Conservation (phyloP, 2,888 invertebrate species). For the Xylocampa areola region DNA sequence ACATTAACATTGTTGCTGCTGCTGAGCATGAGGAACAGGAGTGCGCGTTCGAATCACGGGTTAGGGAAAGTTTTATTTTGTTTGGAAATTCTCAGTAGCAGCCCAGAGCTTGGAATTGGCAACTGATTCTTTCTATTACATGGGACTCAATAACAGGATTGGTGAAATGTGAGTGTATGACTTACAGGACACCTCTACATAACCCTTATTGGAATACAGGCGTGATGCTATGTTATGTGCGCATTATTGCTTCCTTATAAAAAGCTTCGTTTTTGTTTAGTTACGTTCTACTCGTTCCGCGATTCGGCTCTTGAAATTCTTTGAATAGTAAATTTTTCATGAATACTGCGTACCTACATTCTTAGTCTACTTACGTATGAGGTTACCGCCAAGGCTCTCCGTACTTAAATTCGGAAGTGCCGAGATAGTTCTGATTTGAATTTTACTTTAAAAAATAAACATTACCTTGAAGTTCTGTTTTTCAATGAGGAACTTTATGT, state of each 20-base stretch:
- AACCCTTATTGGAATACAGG: too few species aligned
- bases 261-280: slow-evolving; percentile 29
- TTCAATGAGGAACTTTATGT: slow-evolving; percentile 45
- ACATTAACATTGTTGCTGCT: slow-evolving; percentile 17
- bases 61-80: too few species aligned
- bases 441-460: slow-evolving; percentile 42
- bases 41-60: too few species aligned
- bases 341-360: slow-evolving; percentile 14
- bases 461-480: slow-evolving; percentile 49
- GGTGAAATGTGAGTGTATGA: too few species aligned
- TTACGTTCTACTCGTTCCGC: slow-evolving; percentile 16
- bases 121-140: too few species aligned
- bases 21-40: too few species aligned
- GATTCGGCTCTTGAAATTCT: slow-evolving; percentile 15
- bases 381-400: slow-evolving; percentile 49
- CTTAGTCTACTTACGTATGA: slow-evolving; percentile 29
- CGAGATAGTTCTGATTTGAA: slow-evolving; percentile 40
- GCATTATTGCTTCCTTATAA: too few species aligned
- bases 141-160: too few species aligned
- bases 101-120: too few species aligned
- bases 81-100: too few species aligned
- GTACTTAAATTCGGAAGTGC: slow-evolving; percentile 44
- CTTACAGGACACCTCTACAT: too few species aligned
- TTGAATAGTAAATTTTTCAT: slow-evolving; percentile 23
- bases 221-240: too few species aligned